Percentiles rank a stretch among this genome's conserved stretches.
phyloP scores from a whole-genome alignment of 2,113 vertebrate genomes.

The Etheostoma spectabile region DNA sequence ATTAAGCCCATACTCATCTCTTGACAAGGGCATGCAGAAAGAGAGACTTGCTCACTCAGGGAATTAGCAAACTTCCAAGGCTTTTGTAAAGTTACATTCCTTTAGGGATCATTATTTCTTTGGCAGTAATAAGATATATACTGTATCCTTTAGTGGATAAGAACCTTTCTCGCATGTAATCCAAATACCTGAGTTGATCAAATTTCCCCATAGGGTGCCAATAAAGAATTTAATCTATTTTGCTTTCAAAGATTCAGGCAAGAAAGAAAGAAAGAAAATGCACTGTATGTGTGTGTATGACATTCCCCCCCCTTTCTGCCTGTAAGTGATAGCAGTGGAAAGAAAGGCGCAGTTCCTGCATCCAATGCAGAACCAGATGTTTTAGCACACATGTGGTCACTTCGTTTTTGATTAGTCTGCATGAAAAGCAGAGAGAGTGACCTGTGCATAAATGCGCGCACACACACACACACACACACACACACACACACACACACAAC shows the following conservation, averaged over 20 bases:
- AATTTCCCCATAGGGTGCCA: conserved; percentile 17
- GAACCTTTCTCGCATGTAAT: not conserved
- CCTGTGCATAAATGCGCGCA: conserved; percentile 11
- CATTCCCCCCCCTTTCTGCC: conserved; percentile 25
- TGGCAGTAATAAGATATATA: conserved; percentile 19
- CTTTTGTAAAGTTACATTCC: conserved; percentile 30
- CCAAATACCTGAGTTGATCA: conserved; percentile 30
- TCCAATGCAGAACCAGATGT: conserved; percentile 75
- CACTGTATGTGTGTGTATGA: not conserved
- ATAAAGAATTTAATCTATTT: conserved; percentile 50
- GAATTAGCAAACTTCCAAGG: conserved; percentile 35
- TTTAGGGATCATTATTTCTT: conserved; percentile 44
- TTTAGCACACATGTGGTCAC: conserved; percentile 71
- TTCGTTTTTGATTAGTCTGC: conserved; percentile 72
- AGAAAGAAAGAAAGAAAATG: conserved; percentile 30
- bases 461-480: conserved; percentile 10
- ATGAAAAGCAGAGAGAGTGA: conserved; percentile 61
- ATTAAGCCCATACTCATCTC: conserved; percentile 55
- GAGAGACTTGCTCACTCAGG: conserved; percentile 29
- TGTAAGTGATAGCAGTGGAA: conserved; percentile 66
- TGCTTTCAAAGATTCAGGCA: conserved; percentile 35
- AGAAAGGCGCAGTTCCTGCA: conserved; percentile 67
- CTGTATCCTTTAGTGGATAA: conserved; percentile 34
- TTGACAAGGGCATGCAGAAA: conserved; percentile 41
- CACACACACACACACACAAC: not conserved